Percentiles rank a stretch among this genome's conserved stretches.
These are phyloP conservation scores for Platerodrilus igneus DNA, from an alignment of 2,888 invertebrate species.

Conservation along the genomic window DNA sequence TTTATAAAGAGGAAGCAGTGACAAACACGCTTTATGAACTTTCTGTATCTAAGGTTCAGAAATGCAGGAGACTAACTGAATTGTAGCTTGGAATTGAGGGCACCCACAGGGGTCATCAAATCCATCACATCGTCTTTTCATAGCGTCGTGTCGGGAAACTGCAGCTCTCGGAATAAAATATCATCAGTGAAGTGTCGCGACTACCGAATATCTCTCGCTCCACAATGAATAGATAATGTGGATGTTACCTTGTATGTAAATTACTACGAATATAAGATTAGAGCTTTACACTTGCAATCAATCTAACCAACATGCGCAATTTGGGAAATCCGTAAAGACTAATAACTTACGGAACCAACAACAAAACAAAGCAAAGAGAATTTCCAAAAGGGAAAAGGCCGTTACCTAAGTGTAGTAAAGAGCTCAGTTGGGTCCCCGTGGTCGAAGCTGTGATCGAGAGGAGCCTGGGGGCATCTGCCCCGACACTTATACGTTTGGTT, in stretches of 20 bases:
- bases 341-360: constrained; percentile 31
- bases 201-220: constrained; percentile 30
- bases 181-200: constrained; percentile 38
- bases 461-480: constrained; percentile 37
- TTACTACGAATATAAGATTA: constrained; percentile 17
- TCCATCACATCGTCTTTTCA: constrained; percentile 47
- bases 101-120: constrained; percentile 46
- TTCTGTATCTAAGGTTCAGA: constrained; percentile 15
- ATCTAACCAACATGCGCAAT: constrained; percentile 25
- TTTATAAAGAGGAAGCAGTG: too few relatives aligned
- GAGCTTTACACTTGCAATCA: constrained; percentile 21
- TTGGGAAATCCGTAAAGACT: constrained; percentile 29
- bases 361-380: constrained; percentile 26
- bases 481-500: constrained; percentile 39
- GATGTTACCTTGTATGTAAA: constrained; percentile 34
- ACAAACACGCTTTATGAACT: constrained; percentile 14
- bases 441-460: constrained; percentile 40
- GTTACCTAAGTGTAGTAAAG: constrained; percentile 29
- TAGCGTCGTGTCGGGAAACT: constrained; percentile 35
- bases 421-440: constrained; percentile 32
- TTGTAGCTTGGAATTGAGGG: constrained; percentile 44
- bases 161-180: constrained; percentile 37
- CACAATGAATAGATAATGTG: constrained; percentile 41
- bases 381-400: constrained; percentile 26
- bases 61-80: constrained; percentile 39